A percentile compares a stretch with the other conserved stretches of the same genome.
phyloP scores from a whole-genome alignment of 2,888 invertebrate species.

The Stenodera caucasica region DNA sequence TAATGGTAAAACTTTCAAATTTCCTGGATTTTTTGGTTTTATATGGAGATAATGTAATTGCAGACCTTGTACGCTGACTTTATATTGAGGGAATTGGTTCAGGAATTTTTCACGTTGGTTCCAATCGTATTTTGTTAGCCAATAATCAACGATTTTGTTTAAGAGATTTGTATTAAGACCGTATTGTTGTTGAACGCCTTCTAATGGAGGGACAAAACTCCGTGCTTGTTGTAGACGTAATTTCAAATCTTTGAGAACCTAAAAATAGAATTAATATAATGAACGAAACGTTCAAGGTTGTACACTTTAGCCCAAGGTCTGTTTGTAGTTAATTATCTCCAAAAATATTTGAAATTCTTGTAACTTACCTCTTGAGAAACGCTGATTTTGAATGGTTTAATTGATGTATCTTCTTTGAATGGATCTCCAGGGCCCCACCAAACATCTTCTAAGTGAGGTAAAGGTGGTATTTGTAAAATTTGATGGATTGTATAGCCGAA shows the following conservation, averaged over 20 bases:
- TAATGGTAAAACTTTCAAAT: constrained; percentile 62
- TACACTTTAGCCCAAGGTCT: neutral
- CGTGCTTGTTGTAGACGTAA: neutral
- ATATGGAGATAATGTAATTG: constrained; percentile 70
- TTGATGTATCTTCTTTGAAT: constrained; percentile 57
- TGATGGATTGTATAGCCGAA: neutral
- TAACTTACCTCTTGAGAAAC: constrained; percentile 62
- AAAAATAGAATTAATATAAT: neutral
- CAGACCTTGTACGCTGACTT: constrained; percentile 70
- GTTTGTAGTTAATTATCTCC: neutral
- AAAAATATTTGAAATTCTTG: too few species aligned
- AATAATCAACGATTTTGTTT: constrained; percentile 70
- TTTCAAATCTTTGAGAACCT: neutral
- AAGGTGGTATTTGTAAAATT: constrained; percentile 32
- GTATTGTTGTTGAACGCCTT: neutral
- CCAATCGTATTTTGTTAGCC: constrained; percentile 76
- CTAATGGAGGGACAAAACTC: neutral
- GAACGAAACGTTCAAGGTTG: neutral
- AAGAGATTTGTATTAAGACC: constrained; percentile 57
- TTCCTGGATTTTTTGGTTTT: constrained; percentile 54
- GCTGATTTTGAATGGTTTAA: constrained; percentile 64
- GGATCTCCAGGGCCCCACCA: constrained; percentile 66
- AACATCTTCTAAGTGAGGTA: constrained; percentile 49
- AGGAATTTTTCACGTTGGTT: constrained; percentile 61
- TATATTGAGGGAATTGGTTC: constrained; percentile 70